Conservation (phyloP, 1,140 invertebrate species). For the Eueides isabella region DNA sequence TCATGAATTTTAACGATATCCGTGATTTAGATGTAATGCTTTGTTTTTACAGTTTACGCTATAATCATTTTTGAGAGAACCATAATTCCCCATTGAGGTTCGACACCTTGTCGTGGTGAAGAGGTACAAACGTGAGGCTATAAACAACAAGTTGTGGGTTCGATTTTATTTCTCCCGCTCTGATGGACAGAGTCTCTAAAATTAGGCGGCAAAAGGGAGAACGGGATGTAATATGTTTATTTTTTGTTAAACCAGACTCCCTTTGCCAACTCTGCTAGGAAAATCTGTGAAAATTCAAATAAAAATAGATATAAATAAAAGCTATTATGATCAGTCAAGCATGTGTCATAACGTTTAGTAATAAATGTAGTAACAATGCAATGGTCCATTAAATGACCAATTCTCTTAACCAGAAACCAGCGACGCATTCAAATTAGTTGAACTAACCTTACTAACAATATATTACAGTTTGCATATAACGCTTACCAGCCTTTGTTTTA, state of each 20-base stretch:
- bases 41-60: not conserved
- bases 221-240: too few relatives aligned
- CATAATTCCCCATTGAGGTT: too few relatives aligned
- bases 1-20: constrained; percentile 8
- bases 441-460: constrained; percentile 8
- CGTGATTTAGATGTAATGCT: constrained; percentile 7
- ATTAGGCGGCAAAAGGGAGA: too few relatives aligned
- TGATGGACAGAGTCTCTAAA: too few relatives aligned
- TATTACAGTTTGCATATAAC: not conserved
- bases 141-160: too few relatives aligned
- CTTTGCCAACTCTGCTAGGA: too few relatives aligned
- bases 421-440: constrained; percentile 22
- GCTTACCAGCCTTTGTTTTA: too few relatives aligned
- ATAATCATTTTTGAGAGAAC: not conserved
- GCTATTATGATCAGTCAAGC: not conserved
- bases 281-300: too few relatives aligned
- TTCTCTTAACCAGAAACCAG: constrained; percentile 19
- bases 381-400: constrained; percentile 25
- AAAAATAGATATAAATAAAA: not conserved
- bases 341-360: not conserved
- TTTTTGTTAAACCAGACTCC: too few relatives aligned
- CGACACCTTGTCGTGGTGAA: too few relatives aligned
- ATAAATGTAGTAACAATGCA: constrained; percentile 17
- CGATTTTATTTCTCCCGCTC: too few relatives aligned
- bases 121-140: too few relatives aligned